Evolutionary conservation across 2,888 invertebrate species (phyloP).

Genomic region (Eubasilissa splendida): DNA sequence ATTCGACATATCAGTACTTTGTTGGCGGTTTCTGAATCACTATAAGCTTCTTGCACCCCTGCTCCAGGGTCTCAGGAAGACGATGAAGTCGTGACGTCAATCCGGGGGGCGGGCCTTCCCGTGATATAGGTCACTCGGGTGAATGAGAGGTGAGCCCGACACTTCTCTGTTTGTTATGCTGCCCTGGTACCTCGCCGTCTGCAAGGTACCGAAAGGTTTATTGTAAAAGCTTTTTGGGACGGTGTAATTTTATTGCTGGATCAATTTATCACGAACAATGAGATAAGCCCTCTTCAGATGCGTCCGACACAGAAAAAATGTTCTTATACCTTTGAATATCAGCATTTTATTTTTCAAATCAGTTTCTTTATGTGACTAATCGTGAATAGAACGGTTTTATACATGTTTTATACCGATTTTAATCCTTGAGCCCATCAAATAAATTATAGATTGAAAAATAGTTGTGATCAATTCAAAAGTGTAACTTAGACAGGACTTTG

Average conservation of each 20-base stretch:
- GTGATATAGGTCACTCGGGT: conserved; percentile 39
- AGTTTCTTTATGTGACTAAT: conserved; percentile 7
- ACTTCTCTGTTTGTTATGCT: conserved; percentile 32
- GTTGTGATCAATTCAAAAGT: too few species aligned
- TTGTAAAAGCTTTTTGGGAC: conserved; percentile 17
- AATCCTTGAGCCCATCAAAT: too few species aligned
- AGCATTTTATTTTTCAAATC: conserved; percentile 7
- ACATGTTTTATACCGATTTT: too few species aligned
- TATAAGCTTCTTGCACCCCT: neutral
- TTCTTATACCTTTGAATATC: neutral
- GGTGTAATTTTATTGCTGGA: conserved; percentile 38
- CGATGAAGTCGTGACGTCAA: conserved; percentile 39
- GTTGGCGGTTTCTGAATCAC: neutral
- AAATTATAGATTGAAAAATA: too few species aligned
- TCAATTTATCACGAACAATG: conserved; percentile 34
- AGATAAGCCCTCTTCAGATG: conserved; percentile 24
- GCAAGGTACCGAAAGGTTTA: conserved; percentile 7
- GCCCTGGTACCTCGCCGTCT: conserved; percentile 25
- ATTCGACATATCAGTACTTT: too few species aligned
- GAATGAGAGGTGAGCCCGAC: conserved; percentile 32
- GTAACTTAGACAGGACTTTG: too few species aligned
- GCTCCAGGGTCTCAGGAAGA: neutral
- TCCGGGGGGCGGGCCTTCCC: conserved; percentile 11
- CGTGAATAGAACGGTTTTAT: neutral
- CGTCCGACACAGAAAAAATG: neutral